Percentiles rank a stretch among this genome's conserved stretches.
Evolutionary conservation across 2,888 invertebrate genomes (phyloP).

Genomic region (Mesorhabditis spiculigera): DNA sequence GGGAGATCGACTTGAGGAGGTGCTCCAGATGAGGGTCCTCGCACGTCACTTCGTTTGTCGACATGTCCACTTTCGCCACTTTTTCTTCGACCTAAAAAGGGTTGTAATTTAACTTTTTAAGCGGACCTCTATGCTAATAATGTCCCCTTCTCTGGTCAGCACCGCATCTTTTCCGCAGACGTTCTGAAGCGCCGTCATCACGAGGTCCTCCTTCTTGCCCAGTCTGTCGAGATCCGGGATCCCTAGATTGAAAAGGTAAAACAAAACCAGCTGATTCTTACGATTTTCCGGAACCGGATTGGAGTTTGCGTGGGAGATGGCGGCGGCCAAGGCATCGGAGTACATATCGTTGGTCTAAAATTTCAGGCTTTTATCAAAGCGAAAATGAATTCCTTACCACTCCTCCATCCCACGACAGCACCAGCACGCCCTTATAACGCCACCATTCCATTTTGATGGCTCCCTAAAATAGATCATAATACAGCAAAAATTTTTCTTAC

Average conservation of each 20-base stretch:
- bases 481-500: slow-evolving; percentile 11
- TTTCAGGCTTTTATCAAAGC: not conserved
- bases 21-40: slow-evolving; percentile 24
- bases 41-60: slow-evolving; percentile 66
- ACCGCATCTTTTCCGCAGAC: not conserved
- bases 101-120: not conserved
- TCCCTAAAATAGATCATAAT: slow-evolving; percentile 20
- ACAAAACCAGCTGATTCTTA: slow-evolving; percentile 14
- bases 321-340: slow-evolving; percentile 88
- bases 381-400: not conserved
- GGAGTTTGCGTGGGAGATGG: slow-evolving; percentile 77
- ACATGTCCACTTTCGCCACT: slow-evolving; percentile 79
- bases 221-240: slow-evolving; percentile 10
- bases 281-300: slow-evolving; percentile 56
- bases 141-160: not conserved
- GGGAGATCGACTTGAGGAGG: slow-evolving; percentile 18
- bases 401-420: slow-evolving; percentile 79
- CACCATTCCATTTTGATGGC: slow-evolving; percentile 24
- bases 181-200: slow-evolving; percentile 27
- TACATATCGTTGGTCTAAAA: slow-evolving; percentile 80
- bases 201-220: slow-evolving; percentile 3
- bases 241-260: slow-evolving; percentile 11
- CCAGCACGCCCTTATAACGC: slow-evolving; percentile 65
- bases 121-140: not conserved
- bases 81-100: slow-evolving; percentile 76